Conservation (phyloP, 1,140 invertebrate species). For the Conus ventricosus region DNA sequence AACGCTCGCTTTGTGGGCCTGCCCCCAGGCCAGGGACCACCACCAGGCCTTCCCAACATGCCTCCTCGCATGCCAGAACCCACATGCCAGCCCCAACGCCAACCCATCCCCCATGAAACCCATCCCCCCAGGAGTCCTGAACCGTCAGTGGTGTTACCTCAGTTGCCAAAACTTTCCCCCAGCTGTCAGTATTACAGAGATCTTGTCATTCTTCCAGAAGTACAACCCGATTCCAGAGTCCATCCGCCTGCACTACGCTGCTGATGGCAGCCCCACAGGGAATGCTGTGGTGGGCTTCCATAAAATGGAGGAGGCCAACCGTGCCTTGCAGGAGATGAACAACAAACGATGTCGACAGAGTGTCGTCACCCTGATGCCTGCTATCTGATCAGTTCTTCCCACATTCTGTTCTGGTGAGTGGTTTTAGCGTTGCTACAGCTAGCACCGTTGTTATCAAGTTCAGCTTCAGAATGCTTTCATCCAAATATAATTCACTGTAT, state of each 20-base stretch:
- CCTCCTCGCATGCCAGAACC: not conserved
- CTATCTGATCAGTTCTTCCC: not conserved
- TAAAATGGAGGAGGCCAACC: conserved; percentile 84
- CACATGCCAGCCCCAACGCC: not conserved
- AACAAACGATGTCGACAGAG: conserved; percentile 48
- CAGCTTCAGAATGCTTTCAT: not conserved
- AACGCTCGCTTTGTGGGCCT: conserved; percentile 39
- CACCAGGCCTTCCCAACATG: not conserved
- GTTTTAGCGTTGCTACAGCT: not conserved
- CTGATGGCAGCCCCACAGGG: conserved; percentile 82
- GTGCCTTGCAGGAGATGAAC: conserved; percentile 81
- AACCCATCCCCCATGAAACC: conserved; percentile 4
- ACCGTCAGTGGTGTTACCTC: conserved; percentile 51
- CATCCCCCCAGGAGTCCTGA: conserved; percentile 53
- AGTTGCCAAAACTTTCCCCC: conserved; percentile 86
- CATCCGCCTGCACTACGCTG: conserved; percentile 65
- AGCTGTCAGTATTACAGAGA: conserved; percentile 89
- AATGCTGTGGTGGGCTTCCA: conserved; percentile 91
- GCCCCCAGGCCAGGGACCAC: conserved; percentile 31
- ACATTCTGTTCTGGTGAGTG: not conserved
- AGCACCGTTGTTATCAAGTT: not conserved
- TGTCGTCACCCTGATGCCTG: conserved; percentile 44
- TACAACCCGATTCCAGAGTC: conserved; percentile 67
- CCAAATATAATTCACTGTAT: not conserved
- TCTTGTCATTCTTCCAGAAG: conserved; percentile 86